A percentile compares a stretch with the other conserved stretches of the same genome.
Evolutionary conservation across 2,888 invertebrate genomes (phyloP).

Genomic region (Hypena proboscidalis): DNA sequence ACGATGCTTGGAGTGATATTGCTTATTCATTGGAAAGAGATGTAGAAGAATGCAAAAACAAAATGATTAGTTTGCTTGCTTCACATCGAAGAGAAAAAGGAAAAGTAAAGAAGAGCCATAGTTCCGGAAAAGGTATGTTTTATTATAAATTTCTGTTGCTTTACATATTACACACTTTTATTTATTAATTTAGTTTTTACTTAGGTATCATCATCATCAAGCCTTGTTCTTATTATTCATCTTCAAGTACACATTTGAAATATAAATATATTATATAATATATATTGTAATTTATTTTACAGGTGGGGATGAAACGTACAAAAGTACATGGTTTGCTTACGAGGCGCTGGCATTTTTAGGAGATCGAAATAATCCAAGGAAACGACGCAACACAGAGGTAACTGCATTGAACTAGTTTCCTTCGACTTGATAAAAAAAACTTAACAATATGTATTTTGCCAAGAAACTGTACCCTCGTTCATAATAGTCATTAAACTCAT

Average conservation of each 20-base stretch:
- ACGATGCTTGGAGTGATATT: slow-evolving; percentile 31
- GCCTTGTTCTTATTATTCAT: slow-evolving; percentile 28
- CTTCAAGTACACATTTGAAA: slow-evolving; percentile 23
- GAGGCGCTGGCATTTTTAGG: slow-evolving; percentile 11
- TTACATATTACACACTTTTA: slow-evolving; percentile 28
- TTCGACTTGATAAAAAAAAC: slow-evolving; percentile 20
- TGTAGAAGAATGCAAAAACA: slow-evolving; percentile 29
- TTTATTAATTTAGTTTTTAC: slow-evolving; percentile 26
- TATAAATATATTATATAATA: slow-evolving; percentile 15
- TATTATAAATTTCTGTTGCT: slow-evolving; percentile 27
- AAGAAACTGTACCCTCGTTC: slow-evolving; percentile 21
- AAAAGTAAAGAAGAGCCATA: slow-evolving; percentile 26
- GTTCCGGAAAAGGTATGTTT: slow-evolving; percentile 27
- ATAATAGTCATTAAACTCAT: slow-evolving; percentile 24
- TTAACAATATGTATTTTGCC: slow-evolving; percentile 20
- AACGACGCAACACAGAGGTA: slow-evolving; percentile 15
- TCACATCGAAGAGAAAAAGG: slow-evolving; percentile 23
- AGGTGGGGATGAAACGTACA: slow-evolving; percentile 15
- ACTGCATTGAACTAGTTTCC: slow-evolving; percentile 17
- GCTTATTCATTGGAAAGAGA: slow-evolving; percentile 33
- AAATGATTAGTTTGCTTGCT: slow-evolving; percentile 31
- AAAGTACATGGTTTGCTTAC: slow-evolving; percentile 17
- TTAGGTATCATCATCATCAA: slow-evolving; percentile 30
- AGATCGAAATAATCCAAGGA: slow-evolving; percentile 17
- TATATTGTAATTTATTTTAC: slow-evolving; percentile 12